phyloP scores from a whole-genome alignment of 1,140 invertebrate species.

The Lordiphosa mommai region DNA sequence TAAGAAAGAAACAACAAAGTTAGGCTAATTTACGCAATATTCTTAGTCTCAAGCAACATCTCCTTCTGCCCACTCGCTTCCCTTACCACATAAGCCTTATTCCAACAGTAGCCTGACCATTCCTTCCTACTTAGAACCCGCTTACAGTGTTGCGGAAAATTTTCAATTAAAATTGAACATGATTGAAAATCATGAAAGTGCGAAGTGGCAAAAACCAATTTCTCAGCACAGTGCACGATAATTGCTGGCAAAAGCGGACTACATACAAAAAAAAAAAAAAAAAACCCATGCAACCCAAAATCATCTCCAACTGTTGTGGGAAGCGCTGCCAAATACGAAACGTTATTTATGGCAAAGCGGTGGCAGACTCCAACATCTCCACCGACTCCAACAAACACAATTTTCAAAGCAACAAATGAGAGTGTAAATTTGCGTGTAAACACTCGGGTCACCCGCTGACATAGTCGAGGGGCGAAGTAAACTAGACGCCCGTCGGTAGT shows the following conservation, averaged over 20 bases:
- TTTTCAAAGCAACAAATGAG: constrained; percentile 77
- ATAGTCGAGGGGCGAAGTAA: constrained; percentile 42
- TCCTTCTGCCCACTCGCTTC: too few species aligned
- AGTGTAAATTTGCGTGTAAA: constrained; percentile 80
- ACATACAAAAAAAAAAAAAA: too few species aligned
- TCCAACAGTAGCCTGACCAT: neutral
- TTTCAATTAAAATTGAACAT: constrained; percentile 78
- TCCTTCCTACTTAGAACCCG: neutral
- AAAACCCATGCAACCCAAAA: constrained; percentile 10
- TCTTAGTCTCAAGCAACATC: too few species aligned
- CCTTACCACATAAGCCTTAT: too few species aligned
- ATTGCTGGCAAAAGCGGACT: constrained; percentile 45
- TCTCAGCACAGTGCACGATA: constrained; percentile 75
- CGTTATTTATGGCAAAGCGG: constrained; percentile 70
- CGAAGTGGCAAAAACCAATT: constrained; percentile 77
- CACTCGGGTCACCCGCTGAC: constrained; percentile 79
- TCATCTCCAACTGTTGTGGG: constrained; percentile 54
- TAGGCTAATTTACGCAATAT: too few species aligned
- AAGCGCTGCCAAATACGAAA: constrained; percentile 72
- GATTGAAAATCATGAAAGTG: constrained; percentile 77
- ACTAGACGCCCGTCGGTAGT: constrained; percentile 54
- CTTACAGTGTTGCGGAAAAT: constrained; percentile 32
- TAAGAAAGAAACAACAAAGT: too few species aligned
- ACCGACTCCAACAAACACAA: constrained; percentile 59
- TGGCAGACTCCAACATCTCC: constrained; percentile 37